Evolutionary conservation across 1,140 invertebrate genomes (phyloP).

Genomic region (Heliconius nattereri): DNA sequence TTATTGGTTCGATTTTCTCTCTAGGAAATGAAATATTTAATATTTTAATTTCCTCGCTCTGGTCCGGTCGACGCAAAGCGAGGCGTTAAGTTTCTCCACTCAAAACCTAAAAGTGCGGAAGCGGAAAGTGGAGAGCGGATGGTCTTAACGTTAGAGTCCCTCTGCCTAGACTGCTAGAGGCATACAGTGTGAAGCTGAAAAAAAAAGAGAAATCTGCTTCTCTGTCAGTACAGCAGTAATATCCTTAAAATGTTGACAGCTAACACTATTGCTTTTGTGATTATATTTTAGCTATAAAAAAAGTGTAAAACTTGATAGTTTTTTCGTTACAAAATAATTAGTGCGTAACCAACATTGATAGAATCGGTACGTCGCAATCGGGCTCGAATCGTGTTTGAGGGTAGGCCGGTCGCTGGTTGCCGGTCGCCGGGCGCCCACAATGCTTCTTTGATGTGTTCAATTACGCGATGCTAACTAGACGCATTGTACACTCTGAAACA

Average conservation of each 20-base stretch:
- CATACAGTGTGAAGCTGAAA: too few relatives aligned
- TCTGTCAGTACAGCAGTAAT: neutral
- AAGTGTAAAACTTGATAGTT: neutral
- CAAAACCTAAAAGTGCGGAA: too few relatives aligned
- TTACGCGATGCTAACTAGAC: conserved; percentile 60
- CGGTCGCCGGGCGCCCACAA: conserved; percentile 33
- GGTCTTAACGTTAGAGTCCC: too few relatives aligned
- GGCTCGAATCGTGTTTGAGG: conserved; percentile 39
- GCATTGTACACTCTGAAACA: conserved; percentile 47
- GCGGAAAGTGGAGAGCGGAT: too few relatives aligned
- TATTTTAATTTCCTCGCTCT: neutral
- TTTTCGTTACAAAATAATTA: conserved; percentile 6
- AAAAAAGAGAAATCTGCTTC: too few relatives aligned
- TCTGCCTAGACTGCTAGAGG: too few relatives aligned
- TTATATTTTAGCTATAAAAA: neutral
- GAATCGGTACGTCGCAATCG: conserved; percentile 43
- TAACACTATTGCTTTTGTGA: neutral
- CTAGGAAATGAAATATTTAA: neutral
- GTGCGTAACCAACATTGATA: conserved; percentile 28
- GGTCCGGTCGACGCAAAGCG: too few relatives aligned
- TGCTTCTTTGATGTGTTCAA: conserved; percentile 55
- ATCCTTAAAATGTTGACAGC: neutral
- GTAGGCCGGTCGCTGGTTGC: conserved; percentile 32
- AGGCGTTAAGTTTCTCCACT: too few relatives aligned
- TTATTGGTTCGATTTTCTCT: too few relatives aligned